Evolutionary conservation across 1,140 invertebrate genomes (phyloP), one percentile per base, ranked within the genome.

Genomic region (Hylyphantes graminicola): DNA sequence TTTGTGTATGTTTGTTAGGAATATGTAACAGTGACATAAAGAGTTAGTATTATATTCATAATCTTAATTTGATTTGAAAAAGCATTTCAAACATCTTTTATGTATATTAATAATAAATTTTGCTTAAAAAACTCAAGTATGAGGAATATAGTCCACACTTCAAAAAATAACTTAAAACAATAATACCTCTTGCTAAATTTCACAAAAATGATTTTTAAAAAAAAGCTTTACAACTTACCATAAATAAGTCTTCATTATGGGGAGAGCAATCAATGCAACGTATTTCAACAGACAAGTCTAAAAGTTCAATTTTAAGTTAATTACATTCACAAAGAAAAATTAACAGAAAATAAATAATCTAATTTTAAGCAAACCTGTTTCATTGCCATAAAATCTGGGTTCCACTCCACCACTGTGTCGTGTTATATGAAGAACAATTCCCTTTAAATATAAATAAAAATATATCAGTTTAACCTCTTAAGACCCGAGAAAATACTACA

Each of bases 391-490:
- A 19, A 89, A 86, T 75, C 88, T 86, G 53, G 92, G 92, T 81
- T 88, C 90, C 51, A 89, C 88, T 88, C 89, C 90, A 17, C 88
- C 89, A 85, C 90, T 90, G 83, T 91, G 90, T 59, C 90, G 89
- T 57, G 91, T 90, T 15, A 90, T 90, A 88, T 93, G 92, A 75
- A 92, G 87, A 74, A 93, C 88, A 78, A 89, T 88, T 54, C 90
- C 92, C 82, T 84, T 50, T 50, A 63, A 70, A 57, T 35, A 78
- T 35, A 5, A 35, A 35, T 35, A 35, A 35, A 35, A 35, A 12
- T n/a, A n/a, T n/a, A 51, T 53, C 7, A 17, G 54, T 73, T 50
- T 7, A n/a, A n/a, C n/a, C n/a, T n/a, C n/a, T n/a, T n/a, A n/a
- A n/a, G n/a, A n/a, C n/a, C n/a, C n/a, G n/a, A n/a, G n/a, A n/a